Conservation (phyloP, 2,113 vertebrate genomes). For the Origma solitaria region DNA sequence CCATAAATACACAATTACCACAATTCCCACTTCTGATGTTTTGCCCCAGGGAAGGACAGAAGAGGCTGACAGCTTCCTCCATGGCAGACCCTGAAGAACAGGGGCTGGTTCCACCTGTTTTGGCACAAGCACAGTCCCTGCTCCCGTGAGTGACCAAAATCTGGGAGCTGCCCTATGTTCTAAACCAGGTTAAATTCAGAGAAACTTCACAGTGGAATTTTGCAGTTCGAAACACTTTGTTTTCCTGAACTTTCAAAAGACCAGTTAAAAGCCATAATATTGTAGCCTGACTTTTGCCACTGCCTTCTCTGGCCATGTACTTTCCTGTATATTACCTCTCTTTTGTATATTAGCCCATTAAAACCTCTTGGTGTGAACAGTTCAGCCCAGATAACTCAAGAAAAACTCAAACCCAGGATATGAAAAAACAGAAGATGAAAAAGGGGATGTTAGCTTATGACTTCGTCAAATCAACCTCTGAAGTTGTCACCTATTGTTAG, state of each 20-base stretch:
- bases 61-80: neutral
- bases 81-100: neutral
- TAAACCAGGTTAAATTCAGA: neutral
- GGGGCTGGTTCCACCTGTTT: neutral
- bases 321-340: neutral
- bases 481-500: neutral
- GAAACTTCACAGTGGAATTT: neutral
- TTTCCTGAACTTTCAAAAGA: neutral
- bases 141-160: neutral
- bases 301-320: neutral
- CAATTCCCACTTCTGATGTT: neutral
- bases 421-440: neutral
- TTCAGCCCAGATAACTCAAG: neutral
- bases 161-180: neutral
- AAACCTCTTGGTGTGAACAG: neutral
- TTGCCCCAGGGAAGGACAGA: neutral
- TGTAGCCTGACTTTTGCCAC: neutral
- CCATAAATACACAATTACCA: neutral
- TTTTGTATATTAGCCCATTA: neutral
- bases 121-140: neutral
- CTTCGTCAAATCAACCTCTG: neutral
- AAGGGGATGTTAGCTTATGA: neutral
- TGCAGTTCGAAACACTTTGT: neutral
- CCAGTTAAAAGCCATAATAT: accelerated
- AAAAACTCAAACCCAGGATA: neutral